A percentile compares a stretch with the other conserved stretches of the same genome.
Evolutionary conservation across 2,797 vertebrate genomes (phyloP).

Genomic region (Sphenodon punctatus): DNA sequence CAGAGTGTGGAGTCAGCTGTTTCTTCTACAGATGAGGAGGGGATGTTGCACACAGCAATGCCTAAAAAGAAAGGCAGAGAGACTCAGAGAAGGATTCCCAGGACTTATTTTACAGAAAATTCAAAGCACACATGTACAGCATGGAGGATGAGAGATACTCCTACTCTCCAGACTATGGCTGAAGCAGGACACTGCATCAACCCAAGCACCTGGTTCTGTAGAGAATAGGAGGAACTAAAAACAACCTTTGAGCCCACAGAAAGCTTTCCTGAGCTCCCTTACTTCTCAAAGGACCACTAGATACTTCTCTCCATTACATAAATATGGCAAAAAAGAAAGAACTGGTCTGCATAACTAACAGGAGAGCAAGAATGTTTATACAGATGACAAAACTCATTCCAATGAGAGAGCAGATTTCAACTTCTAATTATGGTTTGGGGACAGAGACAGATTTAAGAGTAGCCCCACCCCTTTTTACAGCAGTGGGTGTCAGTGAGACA

Average conservation of each 20-base stretch:
- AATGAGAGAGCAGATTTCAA: no score
- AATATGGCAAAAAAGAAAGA: background rate
- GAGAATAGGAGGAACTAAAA: background rate
- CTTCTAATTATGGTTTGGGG: no score
- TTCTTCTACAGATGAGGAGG: slow-evolving; percentile 89
- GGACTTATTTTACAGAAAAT: background rate
- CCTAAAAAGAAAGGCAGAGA: slow-evolving; percentile 69
- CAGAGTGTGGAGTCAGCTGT: slow-evolving; percentile 90
- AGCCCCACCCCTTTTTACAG: no score
- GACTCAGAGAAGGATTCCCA: slow-evolving; percentile 5
- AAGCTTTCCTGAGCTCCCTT: background rate
- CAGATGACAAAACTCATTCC: no score
- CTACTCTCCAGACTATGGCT: background rate
- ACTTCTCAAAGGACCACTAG: background rate
- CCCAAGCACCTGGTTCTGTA: background rate
- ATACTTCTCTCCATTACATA: background rate
- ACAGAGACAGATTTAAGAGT: no score
- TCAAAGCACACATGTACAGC: background rate
- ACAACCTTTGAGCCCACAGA: background rate
- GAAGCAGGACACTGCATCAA: background rate
- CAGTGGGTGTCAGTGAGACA: no score
- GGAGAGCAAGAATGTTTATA: background rate
- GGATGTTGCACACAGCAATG: slow-evolving; percentile 90
- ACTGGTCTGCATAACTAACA: background rate
- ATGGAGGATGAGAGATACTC: background rate